phyloP scores from a whole-genome alignment of 1,140 invertebrate genomes.

The Rhopalosiphum maidis region DNA sequence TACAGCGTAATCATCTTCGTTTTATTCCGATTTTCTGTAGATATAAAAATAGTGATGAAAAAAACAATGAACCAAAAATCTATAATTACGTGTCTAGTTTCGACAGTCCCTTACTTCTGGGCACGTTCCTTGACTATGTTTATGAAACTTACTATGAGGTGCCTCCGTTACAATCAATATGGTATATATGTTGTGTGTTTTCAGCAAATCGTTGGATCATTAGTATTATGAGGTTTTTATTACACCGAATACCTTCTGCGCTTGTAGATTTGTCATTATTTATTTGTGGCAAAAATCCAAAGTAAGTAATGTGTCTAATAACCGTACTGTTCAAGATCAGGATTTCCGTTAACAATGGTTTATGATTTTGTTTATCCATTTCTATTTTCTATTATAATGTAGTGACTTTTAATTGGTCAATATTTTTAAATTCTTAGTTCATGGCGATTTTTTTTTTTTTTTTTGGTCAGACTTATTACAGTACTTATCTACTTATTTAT shows the following conservation, averaged over 20 bases:
- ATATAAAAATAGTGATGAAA: background rate
- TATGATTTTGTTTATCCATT: background rate
- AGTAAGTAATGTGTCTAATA: background rate
- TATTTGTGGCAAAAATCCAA: background rate
- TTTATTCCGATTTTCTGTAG: background rate
- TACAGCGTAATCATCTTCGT: background rate
- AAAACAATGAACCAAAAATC: constrained; percentile 7
- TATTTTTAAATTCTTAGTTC: too few relatives aligned
- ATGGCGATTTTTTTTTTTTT: too few relatives aligned
- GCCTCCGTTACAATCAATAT: background rate
- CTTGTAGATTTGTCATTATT: background rate
- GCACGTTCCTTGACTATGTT: background rate
- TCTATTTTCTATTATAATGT: background rate
- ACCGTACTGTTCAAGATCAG: background rate
- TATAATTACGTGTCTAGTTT: constrained; percentile 11
- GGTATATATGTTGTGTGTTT: background rate
- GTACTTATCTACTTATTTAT: too few relatives aligned
- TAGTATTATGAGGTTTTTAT: background rate
- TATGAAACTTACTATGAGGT: background rate
- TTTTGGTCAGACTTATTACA: too few relatives aligned
- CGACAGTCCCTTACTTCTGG: background rate
- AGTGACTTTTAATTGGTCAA: background rate
- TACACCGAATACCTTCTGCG: background rate
- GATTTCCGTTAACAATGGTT: background rate
- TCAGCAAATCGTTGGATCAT: background rate